Evolutionary conservation across 2,888 invertebrate species (phyloP).

Genomic region (Horisme vitalbata): DNA sequence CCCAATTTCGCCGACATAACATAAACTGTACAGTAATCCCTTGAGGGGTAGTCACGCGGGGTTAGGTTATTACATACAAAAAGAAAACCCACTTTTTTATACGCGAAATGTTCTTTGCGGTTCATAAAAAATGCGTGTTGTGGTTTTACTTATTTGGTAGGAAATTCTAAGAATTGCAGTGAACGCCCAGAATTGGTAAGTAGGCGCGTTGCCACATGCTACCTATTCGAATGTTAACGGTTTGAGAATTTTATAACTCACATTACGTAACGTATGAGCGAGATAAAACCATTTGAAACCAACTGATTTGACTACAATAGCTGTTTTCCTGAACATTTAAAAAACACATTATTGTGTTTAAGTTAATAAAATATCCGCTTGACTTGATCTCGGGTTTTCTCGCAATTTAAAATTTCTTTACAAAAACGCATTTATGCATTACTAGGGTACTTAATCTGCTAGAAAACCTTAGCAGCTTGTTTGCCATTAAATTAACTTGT

Average conservation of each 20-base stretch:
- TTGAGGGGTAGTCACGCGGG: slow-evolving; percentile 49
- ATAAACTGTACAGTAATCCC: slow-evolving; percentile 54
- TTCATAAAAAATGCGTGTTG: slow-evolving; percentile 42
- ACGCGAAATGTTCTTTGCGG: slow-evolving; percentile 44
- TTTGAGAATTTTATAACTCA: slow-evolving; percentile 7
- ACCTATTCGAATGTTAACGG: slow-evolving; percentile 18
- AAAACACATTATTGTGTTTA: no score
- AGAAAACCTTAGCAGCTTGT: no score
- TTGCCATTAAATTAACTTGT: no score
- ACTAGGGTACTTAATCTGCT: no score
- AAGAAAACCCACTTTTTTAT: slow-evolving; percentile 46
- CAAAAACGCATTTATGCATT: no score
- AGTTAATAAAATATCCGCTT: no score
- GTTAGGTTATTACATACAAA: slow-evolving; percentile 49
- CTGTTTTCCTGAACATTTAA: no score
- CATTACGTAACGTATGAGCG: slow-evolving; percentile 4
- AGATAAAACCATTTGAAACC: no score
- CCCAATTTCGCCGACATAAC: slow-evolving; percentile 52
- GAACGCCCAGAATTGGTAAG: slow-evolving; percentile 25
- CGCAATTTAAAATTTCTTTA: no score
- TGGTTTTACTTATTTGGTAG: slow-evolving; percentile 32
- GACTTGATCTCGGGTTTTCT: no score
- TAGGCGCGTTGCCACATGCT: slow-evolving; percentile 24
- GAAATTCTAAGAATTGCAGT: slow-evolving; percentile 34
- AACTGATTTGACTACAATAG: no score